A percentile compares a stretch with the other conserved stretches of the same genome.
Evolutionary conservation across 2,113 vertebrate species (phyloP).

Genomic region (Alligator mississippiensis): DNA sequence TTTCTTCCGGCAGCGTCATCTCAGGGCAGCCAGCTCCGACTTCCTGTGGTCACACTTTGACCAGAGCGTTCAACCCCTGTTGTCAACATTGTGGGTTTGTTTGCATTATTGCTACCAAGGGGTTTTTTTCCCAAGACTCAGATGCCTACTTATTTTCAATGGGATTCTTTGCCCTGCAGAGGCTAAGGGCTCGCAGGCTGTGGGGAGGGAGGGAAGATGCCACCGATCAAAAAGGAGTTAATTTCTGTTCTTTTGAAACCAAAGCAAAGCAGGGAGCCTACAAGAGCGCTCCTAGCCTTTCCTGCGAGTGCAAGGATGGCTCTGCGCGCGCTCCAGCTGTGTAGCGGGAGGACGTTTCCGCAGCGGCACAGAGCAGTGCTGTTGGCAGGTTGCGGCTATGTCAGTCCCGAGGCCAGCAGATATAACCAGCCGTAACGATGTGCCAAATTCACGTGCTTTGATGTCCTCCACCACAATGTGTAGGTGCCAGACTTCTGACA

Average conservation of each 20-base stretch:
- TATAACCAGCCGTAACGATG: neutral
- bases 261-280: neutral
- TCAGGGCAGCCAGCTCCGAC: neutral
- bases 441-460: neutral
- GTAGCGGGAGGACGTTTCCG: neutral
- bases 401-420: neutral
- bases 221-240: neutral
- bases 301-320: neutral
- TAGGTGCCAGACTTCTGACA: neutral
- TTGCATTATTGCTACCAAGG: neutral
- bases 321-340: neutral
- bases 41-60: neutral
- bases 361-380: neutral
- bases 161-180: neutral
- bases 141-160: neutral
- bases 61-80: neutral
- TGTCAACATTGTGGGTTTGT: neutral
- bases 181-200: neutral
- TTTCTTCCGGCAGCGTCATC: neutral
- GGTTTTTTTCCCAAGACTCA: neutral
- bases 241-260: neutral
- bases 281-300: neutral
- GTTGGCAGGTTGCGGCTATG: neutral
- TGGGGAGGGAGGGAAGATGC: neutral
- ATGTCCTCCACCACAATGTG: neutral